phyloP scores from a whole-genome alignment of 2,113 vertebrate genomes.

The Cyphomyrus discorhynchus region DNA sequence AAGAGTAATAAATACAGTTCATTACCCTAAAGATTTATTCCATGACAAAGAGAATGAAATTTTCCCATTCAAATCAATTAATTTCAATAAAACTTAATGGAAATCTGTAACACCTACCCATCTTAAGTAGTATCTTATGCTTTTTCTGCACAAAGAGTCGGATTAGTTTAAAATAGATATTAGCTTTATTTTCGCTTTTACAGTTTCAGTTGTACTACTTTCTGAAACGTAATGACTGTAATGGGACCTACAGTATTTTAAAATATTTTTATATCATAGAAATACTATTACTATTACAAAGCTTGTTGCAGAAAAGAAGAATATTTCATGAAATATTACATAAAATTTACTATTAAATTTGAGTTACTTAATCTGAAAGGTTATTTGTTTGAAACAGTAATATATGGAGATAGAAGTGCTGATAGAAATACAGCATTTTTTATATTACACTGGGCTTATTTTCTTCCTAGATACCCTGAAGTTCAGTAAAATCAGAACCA shows the following conservation, averaged over 20 bases:
- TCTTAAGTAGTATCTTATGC: not conserved
- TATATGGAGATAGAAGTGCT: not conserved
- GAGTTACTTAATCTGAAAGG: not conserved
- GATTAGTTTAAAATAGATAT: slow-evolving; percentile 12
- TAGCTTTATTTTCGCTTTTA: not conserved
- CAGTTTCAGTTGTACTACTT: not conserved
- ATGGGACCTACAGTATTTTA: not conserved
- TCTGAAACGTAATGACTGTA: not conserved
- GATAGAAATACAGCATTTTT: not conserved
- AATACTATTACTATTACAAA: not conserved
- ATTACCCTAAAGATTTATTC: slow-evolving; percentile 13
- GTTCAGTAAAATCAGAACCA: not conserved
- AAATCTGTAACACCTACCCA: slow-evolving; percentile 1
- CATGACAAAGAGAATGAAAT: not conserved
- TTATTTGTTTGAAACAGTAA: not conserved
- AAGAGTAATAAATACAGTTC: not conserved
- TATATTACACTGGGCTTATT: not conserved
- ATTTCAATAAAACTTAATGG: slow-evolving; percentile 18
- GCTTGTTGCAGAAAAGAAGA: slow-evolving; percentile 4
- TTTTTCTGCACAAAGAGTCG: not conserved
- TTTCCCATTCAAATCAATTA: slow-evolving; percentile 18
- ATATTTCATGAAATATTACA: not conserved
- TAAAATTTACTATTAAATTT: not conserved
- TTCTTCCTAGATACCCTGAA: not conserved
- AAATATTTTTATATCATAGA: not conserved